phyloP scores from a whole-genome alignment of 1,140 invertebrate genomes.

The Heliothis virescens region DNA sequence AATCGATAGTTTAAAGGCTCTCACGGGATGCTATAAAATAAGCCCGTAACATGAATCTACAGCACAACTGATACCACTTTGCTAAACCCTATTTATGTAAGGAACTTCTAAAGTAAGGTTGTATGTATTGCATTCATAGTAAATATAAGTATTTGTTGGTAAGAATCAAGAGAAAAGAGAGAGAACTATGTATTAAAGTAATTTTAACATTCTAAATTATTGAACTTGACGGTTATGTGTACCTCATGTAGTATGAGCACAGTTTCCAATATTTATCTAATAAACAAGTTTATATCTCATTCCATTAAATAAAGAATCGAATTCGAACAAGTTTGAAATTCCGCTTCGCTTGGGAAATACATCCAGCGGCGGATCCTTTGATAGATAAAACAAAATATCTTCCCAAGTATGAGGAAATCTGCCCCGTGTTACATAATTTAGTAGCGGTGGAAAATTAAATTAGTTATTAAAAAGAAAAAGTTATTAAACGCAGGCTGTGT shows the following conservation, averaged over 20 bases:
- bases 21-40: constrained; percentile 35
- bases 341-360: background rate
- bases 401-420: background rate
- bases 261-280: constrained; percentile 22
- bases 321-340: constrained; percentile 16
- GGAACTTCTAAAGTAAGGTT: constrained; percentile 20
- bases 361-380: background rate
- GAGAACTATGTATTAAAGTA: constrained; percentile 8
- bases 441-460: constrained; percentile 25
- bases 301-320: constrained; percentile 21
- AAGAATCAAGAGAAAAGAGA: background rate
- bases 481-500: constrained; percentile 25
- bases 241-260: constrained; percentile 11
- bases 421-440: constrained; percentile 16
- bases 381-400: background rate
- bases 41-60: constrained; percentile 32
- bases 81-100: constrained; percentile 45
- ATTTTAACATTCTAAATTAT: background rate
- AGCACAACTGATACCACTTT: background rate
- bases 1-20: constrained; percentile 41
- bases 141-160: constrained; percentile 1
- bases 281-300: background rate
- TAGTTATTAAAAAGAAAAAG: constrained; percentile 31
- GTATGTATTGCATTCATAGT: background rate
- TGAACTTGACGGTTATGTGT: constrained; percentile 6